Base-by-base conservation (phyloP, 2,888 invertebrate species). In the Caenorhabditis imperialis region DNA sequence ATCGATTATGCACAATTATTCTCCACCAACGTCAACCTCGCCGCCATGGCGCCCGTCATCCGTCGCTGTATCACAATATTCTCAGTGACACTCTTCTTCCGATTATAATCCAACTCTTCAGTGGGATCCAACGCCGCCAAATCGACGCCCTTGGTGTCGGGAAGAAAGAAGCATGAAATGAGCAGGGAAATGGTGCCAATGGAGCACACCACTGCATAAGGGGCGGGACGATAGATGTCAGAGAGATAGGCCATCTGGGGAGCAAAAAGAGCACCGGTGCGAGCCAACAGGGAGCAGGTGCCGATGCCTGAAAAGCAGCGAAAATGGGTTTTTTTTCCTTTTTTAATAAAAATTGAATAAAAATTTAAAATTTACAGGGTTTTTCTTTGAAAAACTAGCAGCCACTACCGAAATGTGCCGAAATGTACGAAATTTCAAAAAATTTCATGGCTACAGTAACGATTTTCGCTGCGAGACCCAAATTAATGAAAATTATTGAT, bases 191-290 rank as follows among this genome's bases (percentile, higher is more conserved):
- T 37, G 23, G 47, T 50, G 3, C 78, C 75, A 25, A 78, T 72
- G 0, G 60, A 57, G 18, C 71, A 71, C 12, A 81, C 81, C n/a
- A 78, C 72, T 2, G 63, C 78, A 35, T 81, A 81, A 12, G 81
- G 81, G 12, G 75, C 75, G 12, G 76, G 67, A 4, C 44, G 33
- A 7, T 71, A 75, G 47, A 78, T 61, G 20, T 72, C 62, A 0
- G 81, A 81, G 18, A 81, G 61, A 63, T 81, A 81, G 37, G 81
- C 78, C 81, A 81, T 81, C 63, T 80, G 71, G 2, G 85, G 85
- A 16, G 85, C 85, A 5, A 85, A 40, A 10, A 85, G 75, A 18
- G 85, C 85, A n/a, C 85, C 85, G 16, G 78, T 72, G 38, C 85
- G 62, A 14, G 85, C 85, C 35, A 85, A 40, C 14, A 85, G 71